Percentiles rank a stretch among this genome's conserved stretches.
Evolutionary conservation across 2,113 vertebrate genomes (phyloP).

Genomic region (Accipiter virgatus): DNA sequence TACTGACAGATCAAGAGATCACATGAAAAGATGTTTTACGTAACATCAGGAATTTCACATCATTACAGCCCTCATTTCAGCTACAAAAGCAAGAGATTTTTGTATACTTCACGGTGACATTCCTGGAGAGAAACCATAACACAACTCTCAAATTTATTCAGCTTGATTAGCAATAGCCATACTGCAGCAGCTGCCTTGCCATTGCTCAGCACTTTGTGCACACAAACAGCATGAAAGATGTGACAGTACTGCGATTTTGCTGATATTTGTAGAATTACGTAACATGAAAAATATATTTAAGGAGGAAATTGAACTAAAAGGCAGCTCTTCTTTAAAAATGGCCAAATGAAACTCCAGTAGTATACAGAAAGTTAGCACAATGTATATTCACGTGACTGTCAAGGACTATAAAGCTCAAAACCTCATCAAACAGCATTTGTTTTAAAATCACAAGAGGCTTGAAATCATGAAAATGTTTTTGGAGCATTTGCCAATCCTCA

Average conservation of each 20-base stretch:
- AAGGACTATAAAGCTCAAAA: neutral
- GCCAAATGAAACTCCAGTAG: neutral
- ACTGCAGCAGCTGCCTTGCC: neutral
- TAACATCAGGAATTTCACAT: neutral
- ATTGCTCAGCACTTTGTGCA: neutral
- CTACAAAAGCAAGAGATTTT: neutral
- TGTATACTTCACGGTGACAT: neutral
- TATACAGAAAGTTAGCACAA: neutral
- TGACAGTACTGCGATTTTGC: neutral
- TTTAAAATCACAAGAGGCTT: neutral
- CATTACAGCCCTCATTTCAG: neutral
- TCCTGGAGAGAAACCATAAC: neutral
- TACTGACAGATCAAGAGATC: neutral
- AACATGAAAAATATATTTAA: neutral
- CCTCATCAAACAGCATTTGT: neutral
- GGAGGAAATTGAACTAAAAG: neutral
- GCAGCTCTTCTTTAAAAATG: neutral
- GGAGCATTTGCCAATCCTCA: neutral
- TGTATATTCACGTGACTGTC: neutral
- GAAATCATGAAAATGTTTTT: neutral
- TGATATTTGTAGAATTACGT: neutral
- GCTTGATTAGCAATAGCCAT: neutral
- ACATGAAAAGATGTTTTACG: neutral
- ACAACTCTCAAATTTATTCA: neutral
- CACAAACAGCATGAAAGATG: neutral